Percentiles rank a stretch among this genome's conserved stretches.
Conservation (phyloP, 1,140 invertebrate species). For the Anthonomus grandis region DNA sequence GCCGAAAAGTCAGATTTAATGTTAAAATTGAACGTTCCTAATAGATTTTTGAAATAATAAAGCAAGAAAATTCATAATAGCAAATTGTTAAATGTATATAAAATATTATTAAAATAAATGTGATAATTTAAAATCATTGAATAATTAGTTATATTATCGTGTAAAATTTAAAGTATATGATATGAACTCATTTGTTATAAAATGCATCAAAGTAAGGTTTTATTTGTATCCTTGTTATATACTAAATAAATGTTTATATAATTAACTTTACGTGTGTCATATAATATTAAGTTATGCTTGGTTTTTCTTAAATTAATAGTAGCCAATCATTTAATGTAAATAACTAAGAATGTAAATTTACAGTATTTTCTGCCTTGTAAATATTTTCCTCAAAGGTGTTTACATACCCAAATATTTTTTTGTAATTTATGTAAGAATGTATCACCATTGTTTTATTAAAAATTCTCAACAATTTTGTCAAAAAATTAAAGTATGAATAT, state of each 20-base stretch:
- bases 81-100: no score
- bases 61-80: no score
- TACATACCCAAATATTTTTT: slow-evolving; percentile 25
- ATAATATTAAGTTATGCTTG: background rate
- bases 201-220: background rate
- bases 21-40: no score
- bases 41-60: no score
- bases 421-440: slow-evolving; percentile 27
- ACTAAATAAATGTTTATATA: background rate
- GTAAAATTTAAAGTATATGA: background rate
- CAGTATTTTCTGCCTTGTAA: slow-evolving; percentile 17
- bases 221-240: background rate
- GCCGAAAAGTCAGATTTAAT: no score
- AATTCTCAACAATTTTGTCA: slow-evolving; percentile 19
- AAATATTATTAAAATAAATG: no score
- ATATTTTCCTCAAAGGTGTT: slow-evolving; percentile 19
- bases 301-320: background rate
- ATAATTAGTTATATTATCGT: no score
- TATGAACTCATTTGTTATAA: background rate
- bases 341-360: slow-evolving; percentile 8
- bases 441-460: slow-evolving; percentile 26
- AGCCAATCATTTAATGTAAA: slow-evolving; percentile 12
- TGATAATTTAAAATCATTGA: no score
- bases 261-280: background rate
- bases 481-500: slow-evolving; percentile 25